These are phyloP conservation scores for Festucalex cinctus DNA, from an alignment of 2,113 vertebrate genomes.

Conservation along the genomic window DNA sequence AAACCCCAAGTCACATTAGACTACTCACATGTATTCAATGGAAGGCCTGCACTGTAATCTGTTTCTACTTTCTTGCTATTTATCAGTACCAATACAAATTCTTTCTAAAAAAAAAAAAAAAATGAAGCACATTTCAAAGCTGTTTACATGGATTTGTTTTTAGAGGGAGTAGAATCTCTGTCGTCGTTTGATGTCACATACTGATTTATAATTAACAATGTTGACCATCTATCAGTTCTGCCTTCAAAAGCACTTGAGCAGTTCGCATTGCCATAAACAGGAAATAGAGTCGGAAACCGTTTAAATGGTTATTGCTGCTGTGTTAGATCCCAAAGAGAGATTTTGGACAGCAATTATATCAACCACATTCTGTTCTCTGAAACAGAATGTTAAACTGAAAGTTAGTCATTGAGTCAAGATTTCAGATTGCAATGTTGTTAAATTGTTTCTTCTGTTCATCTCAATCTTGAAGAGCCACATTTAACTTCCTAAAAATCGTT, in stretches of 20 bases:
- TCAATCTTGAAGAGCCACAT: background rate
- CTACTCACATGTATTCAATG: constrained; percentile 1
- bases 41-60: background rate
- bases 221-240: background rate
- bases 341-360: background rate
- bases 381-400: background rate
- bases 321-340: background rate
- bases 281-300: background rate
- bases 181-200: background rate
- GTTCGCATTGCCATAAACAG: constrained; percentile 1
- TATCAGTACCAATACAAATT: background rate
- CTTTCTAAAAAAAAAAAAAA: background rate
- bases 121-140: background rate
- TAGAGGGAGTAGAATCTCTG: background rate
- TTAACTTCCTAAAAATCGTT: background rate
- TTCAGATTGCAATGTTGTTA: background rate
- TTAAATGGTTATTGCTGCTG: too few species aligned
- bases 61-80: background rate
- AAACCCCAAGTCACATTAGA: constrained; percentile 1
- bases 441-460: background rate
- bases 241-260: background rate
- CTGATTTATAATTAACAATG: background rate
- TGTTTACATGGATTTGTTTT: background rate
- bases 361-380: background rate
- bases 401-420: background rate